Evolutionary conservation across 30 jellyfish, hydroid and myxozoan genomes (phyloP), one percentile per base, ranked within the genome.

Genomic region (Pseudorhiza aurosa): DNA sequence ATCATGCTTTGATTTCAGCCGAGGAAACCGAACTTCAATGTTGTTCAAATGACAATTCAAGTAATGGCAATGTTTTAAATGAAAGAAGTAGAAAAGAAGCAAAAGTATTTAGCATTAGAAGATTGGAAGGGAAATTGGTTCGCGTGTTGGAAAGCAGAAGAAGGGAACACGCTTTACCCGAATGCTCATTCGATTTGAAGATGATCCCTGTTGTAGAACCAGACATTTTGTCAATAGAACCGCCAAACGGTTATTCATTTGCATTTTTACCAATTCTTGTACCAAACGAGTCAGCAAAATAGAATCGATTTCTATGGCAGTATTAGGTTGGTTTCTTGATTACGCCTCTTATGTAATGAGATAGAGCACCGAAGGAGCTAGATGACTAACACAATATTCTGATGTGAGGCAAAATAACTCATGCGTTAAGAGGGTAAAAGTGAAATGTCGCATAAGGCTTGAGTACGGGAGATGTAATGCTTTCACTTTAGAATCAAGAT

Each of bases 181-280:
- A 14, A 53, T 14, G 77, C 32, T 8, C 15, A 8, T 64, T 22
- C 58, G 36, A 22, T 12, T 57, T 18, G 10, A 64, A 0, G 19
- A 43, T 19, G 30, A 31, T 64, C 18, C 35, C 58, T 31, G 77
- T 64, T 64, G 4, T 33, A 14, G 57, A 22, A 32, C 32, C 58
- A 19, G 60, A 25, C 4, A 35, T 64, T 12, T 17, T 64, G 36
- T 31, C 30, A 19, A 17, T n/a, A 1, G 57, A 64, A 12, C 77
- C 77, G n/a, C 77, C 77, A 8, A 35, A 24, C 9, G 77, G 77
- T 1, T 64, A 30, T 64, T 64, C 77, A 32, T 64, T 10, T 32
- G 77, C 58, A 2, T 33, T 64, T 19, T 11, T 64, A 17, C 77
- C 77, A 30, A 42, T 64, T 24, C 53, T 64, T 19, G 50, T 64